phyloP scores from a whole-genome alignment of 1,140 invertebrate genomes.

The Trichonephila inaurata region DNA sequence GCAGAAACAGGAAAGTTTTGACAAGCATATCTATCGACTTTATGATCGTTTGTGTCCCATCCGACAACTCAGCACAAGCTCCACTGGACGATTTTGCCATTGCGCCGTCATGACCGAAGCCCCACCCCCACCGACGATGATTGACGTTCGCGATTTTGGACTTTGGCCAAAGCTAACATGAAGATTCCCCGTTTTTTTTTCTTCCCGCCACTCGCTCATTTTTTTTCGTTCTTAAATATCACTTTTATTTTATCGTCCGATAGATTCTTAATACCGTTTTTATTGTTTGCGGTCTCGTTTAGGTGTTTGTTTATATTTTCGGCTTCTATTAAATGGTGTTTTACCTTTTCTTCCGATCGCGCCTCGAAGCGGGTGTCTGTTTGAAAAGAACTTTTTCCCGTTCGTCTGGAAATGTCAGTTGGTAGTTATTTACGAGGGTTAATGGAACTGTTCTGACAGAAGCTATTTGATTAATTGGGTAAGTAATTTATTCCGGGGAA shows the following conservation, averaged over 20 bases:
- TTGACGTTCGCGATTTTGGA: conserved; percentile 63
- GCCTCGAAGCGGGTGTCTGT: not conserved
- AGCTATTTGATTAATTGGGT: not conserved
- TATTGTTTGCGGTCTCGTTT: not conserved
- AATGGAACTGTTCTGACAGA: not conserved
- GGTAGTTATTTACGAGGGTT: not conserved
- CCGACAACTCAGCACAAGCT: conserved; percentile 25
- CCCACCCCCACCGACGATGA: conserved; percentile 52
- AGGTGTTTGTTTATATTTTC: not conserved
- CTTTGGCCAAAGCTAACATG: conserved; percentile 50
- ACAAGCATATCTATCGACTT: conserved; percentile 52
- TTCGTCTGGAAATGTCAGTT: not conserved
- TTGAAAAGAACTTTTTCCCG: not conserved
- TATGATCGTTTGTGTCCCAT: conserved; percentile 35
- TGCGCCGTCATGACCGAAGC: conserved; percentile 49
- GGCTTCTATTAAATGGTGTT: not conserved
- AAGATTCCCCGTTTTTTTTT: not conserved
- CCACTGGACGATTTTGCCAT: conserved; percentile 47
- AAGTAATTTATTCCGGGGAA: not conserved
- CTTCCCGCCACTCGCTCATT: not conserved
- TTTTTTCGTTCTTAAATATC: not conserved
- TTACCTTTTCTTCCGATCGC: not conserved
- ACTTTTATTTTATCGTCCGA: not conserved
- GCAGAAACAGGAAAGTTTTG: conserved; percentile 63
- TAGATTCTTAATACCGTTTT: not conserved